These are phyloP conservation scores for Andrena bucephala DNA, from an alignment of 2,888 invertebrate species.

Conservation along the genomic window DNA sequence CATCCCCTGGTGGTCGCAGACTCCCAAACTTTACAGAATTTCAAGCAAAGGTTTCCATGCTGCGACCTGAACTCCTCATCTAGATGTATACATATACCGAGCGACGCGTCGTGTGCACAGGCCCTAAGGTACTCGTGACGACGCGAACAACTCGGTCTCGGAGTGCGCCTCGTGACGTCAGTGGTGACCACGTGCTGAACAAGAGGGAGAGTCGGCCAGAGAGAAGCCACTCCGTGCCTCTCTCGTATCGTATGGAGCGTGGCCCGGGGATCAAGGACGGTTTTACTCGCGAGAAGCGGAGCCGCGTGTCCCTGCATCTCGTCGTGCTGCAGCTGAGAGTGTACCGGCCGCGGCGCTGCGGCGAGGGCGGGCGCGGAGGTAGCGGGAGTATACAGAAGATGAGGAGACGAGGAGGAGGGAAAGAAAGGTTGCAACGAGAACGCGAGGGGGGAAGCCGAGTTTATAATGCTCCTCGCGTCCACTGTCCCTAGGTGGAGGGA, in stretches of 20 bases:
- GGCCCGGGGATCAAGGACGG: constrained; percentile 84
- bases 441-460: constrained; percentile 61
- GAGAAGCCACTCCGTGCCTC: constrained; percentile 68
- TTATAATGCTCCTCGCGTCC: constrained; percentile 79
- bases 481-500: constrained; percentile 67
- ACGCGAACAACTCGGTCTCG: constrained; percentile 59
- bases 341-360: constrained; percentile 24
- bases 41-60: too few species aligned
- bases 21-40: too few species aligned
- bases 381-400: constrained; percentile 46
- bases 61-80: not conserved
- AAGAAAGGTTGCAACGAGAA: constrained; percentile 48
- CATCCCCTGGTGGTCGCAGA: too few species aligned
- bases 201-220: constrained; percentile 75
- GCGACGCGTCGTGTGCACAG: constrained; percentile 43
- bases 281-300: constrained; percentile 81
- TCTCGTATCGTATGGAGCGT: constrained; percentile 79
- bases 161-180: constrained; percentile 77
- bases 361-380: constrained; percentile 12
- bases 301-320: constrained; percentile 75
- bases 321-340: constrained; percentile 64
- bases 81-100: not conserved
- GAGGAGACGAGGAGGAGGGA: constrained; percentile 46
- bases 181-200: constrained; percentile 78
- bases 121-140: constrained; percentile 74